Evolutionary conservation across 2,888 invertebrate species (phyloP), one percentile per base, ranked within the genome.

Genomic region (Pollenia labialis): DNA sequence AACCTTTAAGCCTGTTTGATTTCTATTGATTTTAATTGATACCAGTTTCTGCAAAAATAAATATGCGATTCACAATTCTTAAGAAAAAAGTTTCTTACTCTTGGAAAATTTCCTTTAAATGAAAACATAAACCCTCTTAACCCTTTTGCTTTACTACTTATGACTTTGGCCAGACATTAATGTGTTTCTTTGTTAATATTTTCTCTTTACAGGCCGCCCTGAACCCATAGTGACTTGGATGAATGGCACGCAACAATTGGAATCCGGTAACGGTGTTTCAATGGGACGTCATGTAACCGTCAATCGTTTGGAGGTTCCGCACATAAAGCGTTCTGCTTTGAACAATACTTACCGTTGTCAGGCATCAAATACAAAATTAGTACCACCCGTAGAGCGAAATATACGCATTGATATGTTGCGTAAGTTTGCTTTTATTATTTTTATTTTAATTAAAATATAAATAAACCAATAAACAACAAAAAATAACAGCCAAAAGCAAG

Each of bases 291-390:
- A 96, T 91, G 96, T 97, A 76, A 96, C 97, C 60, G 96, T 97
- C 84, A 98, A 97, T 94, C 95, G 96, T 84, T 93, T 98, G 89
- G 96, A 96, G 92, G 95, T 97, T 89, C 95, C 95, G 18, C 95
- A 95, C 88, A 95, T 98, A 79, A 95, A 95, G 89, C 94, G 97
- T 88, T 95, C 95, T 86, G 96, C 97, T 90, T 95, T 97, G 82
- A 97, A 97, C 93, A 97, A 97, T 56, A 97, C 97, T 48, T 97
- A 96, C 94, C 97, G 96, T 93, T 98, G 98, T 92, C 96, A 97
- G 93, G 97, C 97, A 12, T 96, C 96, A 82, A 98, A 98, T 92
- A 97, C 97, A 62, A 97, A 97, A 93, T 95, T 97, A 86, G 97
- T 97, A 92, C 95, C 96, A 91, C 97, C 98, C 1, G 95, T 96